Evolutionary conservation across 2,888 invertebrate species (phyloP), one percentile per base, ranked within the genome.

Genomic region (Pimpla rufipes): DNA sequence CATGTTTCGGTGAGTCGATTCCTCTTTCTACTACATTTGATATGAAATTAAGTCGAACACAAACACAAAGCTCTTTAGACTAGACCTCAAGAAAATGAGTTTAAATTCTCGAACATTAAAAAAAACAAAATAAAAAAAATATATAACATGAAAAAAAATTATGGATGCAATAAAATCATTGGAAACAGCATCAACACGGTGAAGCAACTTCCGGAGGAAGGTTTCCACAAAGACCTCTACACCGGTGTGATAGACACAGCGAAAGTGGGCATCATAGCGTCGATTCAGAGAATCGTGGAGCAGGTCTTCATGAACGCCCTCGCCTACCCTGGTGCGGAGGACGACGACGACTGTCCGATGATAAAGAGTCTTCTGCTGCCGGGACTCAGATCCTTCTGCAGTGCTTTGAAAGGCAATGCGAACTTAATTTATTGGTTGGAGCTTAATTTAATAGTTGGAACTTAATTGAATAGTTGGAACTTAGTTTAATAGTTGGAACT

Each of bases 271-370:
- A 94, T 98, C 85, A 96, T 98, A 80, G 96, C 97, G 1, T 97
- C 97, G 0, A 96, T 98, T 85, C 98, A 98, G 92, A 95, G 98
- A 45, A 96, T 98, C 11, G 96, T 98, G 92, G 97, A 98, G 88
- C 95, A 96, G 89, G 97, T 98, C 16, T 98, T 98, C 90, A 97
- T 98, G 96, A 98, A 98, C 89, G 97, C 98, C 0, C 94, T 98
- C 64, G 97, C 97, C 0, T 97, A 97, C 92, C 97, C 97, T 0
- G 96, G 96, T 88, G 94, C 94, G 8, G 97, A 98, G 87, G 96
- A 96, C 0, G 97, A 98, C 76, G 97, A 97, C 85, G 97, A 97
- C 88, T 97, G 97, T 89, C 96, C 97, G 0, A 96, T 97, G 90
- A 97, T 98, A 4, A 97, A 97, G 91, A 97, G 96, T 85, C 97